Percentiles rank a stretch among this genome's conserved stretches.
Evolutionary conservation across 2,888 invertebrate genomes (phyloP).

Genomic region (Netelia inedita): DNA sequence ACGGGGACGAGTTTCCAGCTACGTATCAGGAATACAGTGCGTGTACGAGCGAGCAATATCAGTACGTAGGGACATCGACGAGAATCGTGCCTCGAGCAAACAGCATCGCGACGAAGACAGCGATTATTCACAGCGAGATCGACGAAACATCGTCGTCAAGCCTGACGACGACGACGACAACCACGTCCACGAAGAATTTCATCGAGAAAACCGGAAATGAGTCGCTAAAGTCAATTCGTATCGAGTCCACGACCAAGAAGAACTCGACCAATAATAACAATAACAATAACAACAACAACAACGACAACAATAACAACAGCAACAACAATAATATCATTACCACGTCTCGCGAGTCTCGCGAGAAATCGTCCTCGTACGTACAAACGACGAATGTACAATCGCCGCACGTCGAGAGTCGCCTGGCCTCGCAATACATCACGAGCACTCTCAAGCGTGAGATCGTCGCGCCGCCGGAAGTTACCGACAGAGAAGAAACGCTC

Average conservation of each 20-base stretch:
- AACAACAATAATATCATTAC: slow-evolving; percentile 60
- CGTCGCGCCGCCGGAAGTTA: slow-evolving; percentile 44
- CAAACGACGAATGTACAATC: slow-evolving; percentile 19
- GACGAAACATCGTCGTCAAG: slow-evolving; percentile 65
- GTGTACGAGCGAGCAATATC: slow-evolving; percentile 83
- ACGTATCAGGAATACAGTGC: slow-evolving; percentile 87
- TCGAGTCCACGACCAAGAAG: slow-evolving; percentile 65
- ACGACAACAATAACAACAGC: slow-evolving; percentile 56
- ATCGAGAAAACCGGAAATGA: slow-evolving; percentile 71
- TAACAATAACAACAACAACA: slow-evolving; percentile 44
- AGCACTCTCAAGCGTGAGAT: slow-evolving; percentile 55
- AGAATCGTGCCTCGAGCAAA: slow-evolving; percentile 49
- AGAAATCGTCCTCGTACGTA: slow-evolving; percentile 52
- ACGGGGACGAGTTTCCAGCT: slow-evolving; percentile 93
- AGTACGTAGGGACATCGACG: slow-evolving; percentile 75
- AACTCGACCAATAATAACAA: slow-evolving; percentile 59
- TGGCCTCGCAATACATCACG: slow-evolving; percentile 37
- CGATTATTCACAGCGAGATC: slow-evolving; percentile 66
- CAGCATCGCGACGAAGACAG: slow-evolving; percentile 38
- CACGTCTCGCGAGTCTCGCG: slow-evolving; percentile 41
- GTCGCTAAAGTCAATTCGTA: slow-evolving; percentile 69
- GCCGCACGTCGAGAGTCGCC: slow-evolving; percentile 27
- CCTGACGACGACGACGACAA: slow-evolving; percentile 54
- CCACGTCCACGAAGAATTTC: slow-evolving; percentile 67
- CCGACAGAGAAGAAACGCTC: slow-evolving; percentile 10